Evolutionary conservation across 1,140 invertebrate genomes (phyloP), one percentile per base, ranked within the genome.

Genomic region (Sitobion miscanthi): DNA sequence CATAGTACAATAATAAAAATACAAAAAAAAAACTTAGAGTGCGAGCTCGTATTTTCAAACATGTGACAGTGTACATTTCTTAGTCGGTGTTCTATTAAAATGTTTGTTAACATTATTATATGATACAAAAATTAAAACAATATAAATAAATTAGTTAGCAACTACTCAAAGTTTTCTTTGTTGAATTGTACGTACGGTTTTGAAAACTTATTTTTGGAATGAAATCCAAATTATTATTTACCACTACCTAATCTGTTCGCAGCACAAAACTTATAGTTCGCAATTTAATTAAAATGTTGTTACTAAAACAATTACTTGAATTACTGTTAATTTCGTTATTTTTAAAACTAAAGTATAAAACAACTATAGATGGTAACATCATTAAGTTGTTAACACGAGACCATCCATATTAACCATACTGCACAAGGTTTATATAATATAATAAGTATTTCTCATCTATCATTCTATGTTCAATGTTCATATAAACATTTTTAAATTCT

Each of bases 211-310:
- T 90, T 90, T n/a, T 30, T 42, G 21, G 52, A 54, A 90, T 90
- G 6, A 38, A 62, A 90, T 57, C 23, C 52, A 62, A 62, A 42
- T 90, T 90, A 90, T 90, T 90, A 62, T 90, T 90, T 42, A 62
- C 52, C 54, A 62, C 88, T n/a, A 77, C 14, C 62, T 62, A 90
- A 90, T 90, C 54, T 23, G 54, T 42, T 62, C 11, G 17, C 23
- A 62, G 11, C 45, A 90, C 54, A 42, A 90, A 90, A 90, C 52
- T 62, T 90, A 54, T 5, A 38, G 35, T 62, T 45, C 30, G 11
- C 5, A 90, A 90, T 90, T 62, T 90, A 90, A 90, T 90, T 90
- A 62, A 90, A 90, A 90, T 42, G 23, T 90, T 42, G 88, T 90
- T 62, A 90, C 54, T 45, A 89, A 54, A 89, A 52, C 86, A 54